Evolutionary conservation across 2,888 invertebrate genomes (phyloP), one percentile per base, ranked within the genome.

Genomic region (Diarsia brunnea): DNA sequence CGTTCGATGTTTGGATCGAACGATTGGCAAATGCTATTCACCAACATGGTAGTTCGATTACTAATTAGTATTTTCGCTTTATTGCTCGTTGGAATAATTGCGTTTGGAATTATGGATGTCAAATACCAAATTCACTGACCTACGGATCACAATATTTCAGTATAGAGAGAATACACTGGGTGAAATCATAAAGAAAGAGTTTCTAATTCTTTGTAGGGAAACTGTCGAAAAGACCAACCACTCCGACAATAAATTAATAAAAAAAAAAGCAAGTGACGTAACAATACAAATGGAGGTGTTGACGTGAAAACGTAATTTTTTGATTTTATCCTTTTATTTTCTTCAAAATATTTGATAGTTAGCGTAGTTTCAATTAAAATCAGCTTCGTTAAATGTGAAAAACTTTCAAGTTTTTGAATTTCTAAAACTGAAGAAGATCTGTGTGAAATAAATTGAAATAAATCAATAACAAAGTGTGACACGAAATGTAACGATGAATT

Each of bases 231-330:
- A 72, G 21, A 43, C 51, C 47, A 72, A 21, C 16, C 27, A n/a
- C 58, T 55, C 24, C 55, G 14, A 55, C 24, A 12, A 24, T 14
- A 55, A n/a, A 24, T 14, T 0, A 24, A 53, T 8, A 45, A n/a
- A 61, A 53, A 69, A 45, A 78, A 58, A 66, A 21, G 21, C 38
- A 5, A 43, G 58, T 85, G 82, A 76, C 69, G 76, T 82, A 74
- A 82, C 66, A 78, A 75, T 67, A 76, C 63, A 81, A 87, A 86
- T 87, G 86, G 87, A 85, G 86, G 87, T 87, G 86, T 87, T 86
- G 78, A 80, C 67, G 82, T 82, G 84, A 87, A 82, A 78, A 82
- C 81, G 78, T 75, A 84, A 82, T 73, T 82, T 77, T 71, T 64
- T 47, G 61, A 71, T 53, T 68, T 47, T 55, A 69, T 21, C 58